Evolutionary conservation across 1,140 invertebrate genomes (phyloP), one percentile per base, ranked within the genome.

Genomic region (Bombus consobrinus): DNA sequence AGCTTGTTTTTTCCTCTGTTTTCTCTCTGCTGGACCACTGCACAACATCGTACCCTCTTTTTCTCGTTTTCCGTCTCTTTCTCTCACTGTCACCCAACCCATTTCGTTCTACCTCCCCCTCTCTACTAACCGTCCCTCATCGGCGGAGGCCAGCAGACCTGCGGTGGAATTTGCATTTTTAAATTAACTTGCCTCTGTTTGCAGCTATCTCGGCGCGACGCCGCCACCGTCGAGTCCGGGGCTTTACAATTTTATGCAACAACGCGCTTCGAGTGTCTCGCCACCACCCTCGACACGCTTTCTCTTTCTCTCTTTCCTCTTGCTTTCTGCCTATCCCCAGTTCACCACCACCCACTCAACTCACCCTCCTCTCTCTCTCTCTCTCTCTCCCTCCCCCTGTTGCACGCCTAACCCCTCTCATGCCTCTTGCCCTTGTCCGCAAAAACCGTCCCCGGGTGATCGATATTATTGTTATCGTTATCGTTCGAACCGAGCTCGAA

Each of bases 141-240:
- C 73, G 75, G 41, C 53, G 74, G 43, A 75, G 76, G 76, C 72
- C 53, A 57, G 73, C 73, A 34, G 72, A 86, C 83, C 90, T 90
- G 91, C 88, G 89, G 90, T 88, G 87, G 91, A 95, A 95, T 95
- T 95, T 95, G 94, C 95, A 95, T 95, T 95, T 95, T 95, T 95
- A 95, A 95, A 95, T 95, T 95, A 95, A 95, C 95, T 94, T 93
- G 94, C 92, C 92, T 93, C 93, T 95, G 94, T 94, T 95, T 95
- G 94, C 94, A 94, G 94, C 94, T 94, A 95, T 95, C 94, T 94
- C 94, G 93, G 92, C 88, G 81, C 87, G 86, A 80, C 83, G 85
- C 78, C 82, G 72, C 87, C 68, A 75, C 86, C 53, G 69, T 80
- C 57, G 90, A 84, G 39, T 90, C 89, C 90, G 86, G 91, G 92